phyloP scores from a whole-genome alignment of 2,797 vertebrate genomes.

The Etheostoma nigrum region DNA sequence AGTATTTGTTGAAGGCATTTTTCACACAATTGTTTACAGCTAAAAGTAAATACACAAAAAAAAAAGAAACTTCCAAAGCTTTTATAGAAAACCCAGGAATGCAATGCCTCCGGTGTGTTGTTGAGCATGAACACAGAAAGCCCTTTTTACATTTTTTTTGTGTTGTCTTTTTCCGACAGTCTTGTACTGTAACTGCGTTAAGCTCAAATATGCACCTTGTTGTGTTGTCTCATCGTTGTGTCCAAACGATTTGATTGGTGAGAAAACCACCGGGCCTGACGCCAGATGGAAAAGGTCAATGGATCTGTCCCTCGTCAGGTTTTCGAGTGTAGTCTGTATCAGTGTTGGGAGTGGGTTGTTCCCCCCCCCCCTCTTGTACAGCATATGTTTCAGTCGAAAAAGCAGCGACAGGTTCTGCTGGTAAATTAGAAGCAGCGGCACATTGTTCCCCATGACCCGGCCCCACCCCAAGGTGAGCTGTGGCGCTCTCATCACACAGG shows the following conservation, averaged over 20 bases:
- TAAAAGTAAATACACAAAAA: conserved; percentile 79
- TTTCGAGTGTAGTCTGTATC: conserved; percentile 51
- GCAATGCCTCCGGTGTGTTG: conserved; percentile 82
- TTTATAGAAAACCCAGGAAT: conserved; percentile 86
- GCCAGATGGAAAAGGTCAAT: conserved; percentile 45
- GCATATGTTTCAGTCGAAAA: conserved; percentile 72
- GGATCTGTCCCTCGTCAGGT: conserved; percentile 63
- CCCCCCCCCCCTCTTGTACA: conserved; percentile 57
- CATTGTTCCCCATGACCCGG: conserved; percentile 14
- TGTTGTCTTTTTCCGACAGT: conserved; percentile 72
- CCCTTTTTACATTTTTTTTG: conserved; percentile 83
- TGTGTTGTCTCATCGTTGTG: conserved; percentile 63
- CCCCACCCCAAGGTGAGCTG: conserved; percentile 23
- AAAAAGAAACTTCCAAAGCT: conserved; percentile 76
- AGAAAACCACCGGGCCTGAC: conserved; percentile 64
- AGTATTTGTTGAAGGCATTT: conserved; percentile 83
- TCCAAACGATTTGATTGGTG: conserved; percentile 80
- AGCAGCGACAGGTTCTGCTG: conserved; percentile 84
- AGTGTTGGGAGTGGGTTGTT: conserved; percentile 49
- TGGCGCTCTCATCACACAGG: conserved; percentile 31
- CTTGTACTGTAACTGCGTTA: conserved; percentile 79
- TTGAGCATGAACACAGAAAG: conserved; percentile 86
- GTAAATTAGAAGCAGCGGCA: conserved; percentile 80
- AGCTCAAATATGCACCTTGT: conserved; percentile 82
- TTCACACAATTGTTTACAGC: conserved; percentile 82